A percentile compares a stretch with the other conserved stretches of the same genome.
Evolutionary conservation across 2,113 vertebrate species (phyloP).

Genomic region (Hemicordylus capensis): DNA sequence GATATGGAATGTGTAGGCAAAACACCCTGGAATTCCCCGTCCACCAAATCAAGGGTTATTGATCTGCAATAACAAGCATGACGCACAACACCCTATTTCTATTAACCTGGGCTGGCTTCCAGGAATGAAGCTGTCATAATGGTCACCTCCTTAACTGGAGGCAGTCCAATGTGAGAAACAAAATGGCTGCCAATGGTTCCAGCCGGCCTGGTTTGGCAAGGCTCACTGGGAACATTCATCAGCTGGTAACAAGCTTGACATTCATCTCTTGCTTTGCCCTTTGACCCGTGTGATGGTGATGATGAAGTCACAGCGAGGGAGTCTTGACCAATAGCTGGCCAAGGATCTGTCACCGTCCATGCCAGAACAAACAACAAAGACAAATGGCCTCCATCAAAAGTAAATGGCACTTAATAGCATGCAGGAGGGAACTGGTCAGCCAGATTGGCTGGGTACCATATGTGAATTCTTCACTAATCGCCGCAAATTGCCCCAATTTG

Average conservation of each 20-base stretch:
- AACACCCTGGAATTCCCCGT: background rate
- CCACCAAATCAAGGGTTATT: background rate
- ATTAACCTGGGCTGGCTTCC: background rate
- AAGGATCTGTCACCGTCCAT: conserved; percentile 85
- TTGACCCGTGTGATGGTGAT: conserved; percentile 69
- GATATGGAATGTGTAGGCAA: background rate
- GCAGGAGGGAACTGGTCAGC: conserved; percentile 77
- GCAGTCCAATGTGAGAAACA: accelerated
- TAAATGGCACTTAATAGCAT: conserved; percentile 94
- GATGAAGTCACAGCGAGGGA: conserved; percentile 77
- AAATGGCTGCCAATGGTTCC: background rate
- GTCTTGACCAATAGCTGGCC: conserved; percentile 79
- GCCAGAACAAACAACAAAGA: conserved; percentile 87
- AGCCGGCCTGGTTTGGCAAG: conserved; percentile 76
- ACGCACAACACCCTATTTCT: background rate
- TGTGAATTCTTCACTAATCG: conserved; percentile 90
- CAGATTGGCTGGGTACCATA: conserved; percentile 84
- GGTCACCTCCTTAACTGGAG: background rate
- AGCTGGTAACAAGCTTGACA: conserved; percentile 51
- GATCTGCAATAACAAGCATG: background rate
- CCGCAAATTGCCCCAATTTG: conserved; percentile 93
- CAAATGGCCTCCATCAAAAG: conserved; percentile 93
- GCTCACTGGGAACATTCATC: conserved; percentile 66
- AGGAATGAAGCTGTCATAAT: background rate
- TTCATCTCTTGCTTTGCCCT: conserved; percentile 79